Evolutionary conservation across 2,797 vertebrate species (phyloP), one percentile per base, ranked within the genome.

Genomic region (Sebastes jordani): DNA sequence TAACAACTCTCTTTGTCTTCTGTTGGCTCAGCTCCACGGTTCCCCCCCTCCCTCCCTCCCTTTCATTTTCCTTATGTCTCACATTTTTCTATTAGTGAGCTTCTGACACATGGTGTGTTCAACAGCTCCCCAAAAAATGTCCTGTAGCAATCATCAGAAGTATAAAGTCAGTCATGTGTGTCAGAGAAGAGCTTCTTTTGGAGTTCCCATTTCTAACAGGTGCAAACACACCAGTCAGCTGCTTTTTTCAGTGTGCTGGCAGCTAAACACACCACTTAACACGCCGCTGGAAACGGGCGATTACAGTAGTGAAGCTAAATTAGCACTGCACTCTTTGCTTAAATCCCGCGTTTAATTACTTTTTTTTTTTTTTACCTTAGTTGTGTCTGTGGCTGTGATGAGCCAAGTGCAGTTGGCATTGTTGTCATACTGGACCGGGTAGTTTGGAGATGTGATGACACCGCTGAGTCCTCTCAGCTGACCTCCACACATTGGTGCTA

Each of bases 361-460:
- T 71, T 49, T 46, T 46, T 42, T 42, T 49, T 49, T 49, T 49
- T 20, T 83, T 90, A 99, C 98, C 98, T 99, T 99, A 30, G 96
- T 94, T 0, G 93, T 93, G 75, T 99, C 98, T 49, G 98, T 95
- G 0, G 98, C 97, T 0, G 97, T 97, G 95, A 99, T 99, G 93
- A 99, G 95, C 99, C 99, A 99, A 54, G 99, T 97, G 36, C 99
- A 99, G 94, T 99, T 99, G 32, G 98, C 98, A 0, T 99, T 99
- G 96, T 99, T 99, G 92, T 99, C 99, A 3, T 99, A 99, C 55
- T 99, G 98, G 64, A 99, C 98, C 0, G 99, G 99, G 85, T 97
- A 99, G 94, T 99, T 99, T 56, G 99, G 99, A 52, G 99, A 99
- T 0, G 98, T 98, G 90, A 99, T 97, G 90, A 98, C 92, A 0